Evolutionary conservation across 1,140 invertebrate genomes (phyloP).

Genomic region (Megalonaias nervosa): DNA sequence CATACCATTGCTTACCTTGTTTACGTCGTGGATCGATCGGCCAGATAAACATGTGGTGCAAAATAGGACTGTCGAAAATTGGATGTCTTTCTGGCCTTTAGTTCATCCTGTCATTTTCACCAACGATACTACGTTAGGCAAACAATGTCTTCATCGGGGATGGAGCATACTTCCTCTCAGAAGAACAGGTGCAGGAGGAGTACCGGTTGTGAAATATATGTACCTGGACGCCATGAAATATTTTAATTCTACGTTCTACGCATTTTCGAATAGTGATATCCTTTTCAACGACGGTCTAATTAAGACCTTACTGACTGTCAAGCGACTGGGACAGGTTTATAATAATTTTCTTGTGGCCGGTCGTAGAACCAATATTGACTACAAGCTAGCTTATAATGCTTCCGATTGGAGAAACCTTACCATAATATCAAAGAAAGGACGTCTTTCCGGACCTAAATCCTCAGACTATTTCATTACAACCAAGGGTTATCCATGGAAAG

Average conservation of each 20-base stretch:
- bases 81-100: conserved; percentile 31
- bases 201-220: conserved; percentile 46
- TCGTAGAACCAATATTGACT: conserved; percentile 31
- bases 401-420: conserved; percentile 1
- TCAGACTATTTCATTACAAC: conserved; percentile 26
- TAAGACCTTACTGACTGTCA: conserved; percentile 25
- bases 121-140: conserved; percentile 7
- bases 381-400: conserved; percentile 26
- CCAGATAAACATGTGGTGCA: conserved; percentile 16
- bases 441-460: conserved; percentile 9
- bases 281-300: conserved; percentile 38
- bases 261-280: conserved; percentile 45
- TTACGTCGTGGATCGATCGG: conserved; percentile 22
- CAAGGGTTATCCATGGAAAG: conserved; percentile 11
- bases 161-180: conserved; percentile 28
- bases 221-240: conserved; percentile 31
- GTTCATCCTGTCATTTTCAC: conserved; percentile 41
- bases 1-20: conserved; percentile 9
- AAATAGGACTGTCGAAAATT: conserved; percentile 42
- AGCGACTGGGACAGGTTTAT: not conserved
- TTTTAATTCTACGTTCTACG: conserved; percentile 39
- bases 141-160: conserved; percentile 10
- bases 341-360: conserved; percentile 28
- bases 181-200: conserved; percentile 18
- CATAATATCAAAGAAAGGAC: not conserved